Conservation (phyloP, 2,888 invertebrate genomes). For the Pilophorus perplexus region DNA sequence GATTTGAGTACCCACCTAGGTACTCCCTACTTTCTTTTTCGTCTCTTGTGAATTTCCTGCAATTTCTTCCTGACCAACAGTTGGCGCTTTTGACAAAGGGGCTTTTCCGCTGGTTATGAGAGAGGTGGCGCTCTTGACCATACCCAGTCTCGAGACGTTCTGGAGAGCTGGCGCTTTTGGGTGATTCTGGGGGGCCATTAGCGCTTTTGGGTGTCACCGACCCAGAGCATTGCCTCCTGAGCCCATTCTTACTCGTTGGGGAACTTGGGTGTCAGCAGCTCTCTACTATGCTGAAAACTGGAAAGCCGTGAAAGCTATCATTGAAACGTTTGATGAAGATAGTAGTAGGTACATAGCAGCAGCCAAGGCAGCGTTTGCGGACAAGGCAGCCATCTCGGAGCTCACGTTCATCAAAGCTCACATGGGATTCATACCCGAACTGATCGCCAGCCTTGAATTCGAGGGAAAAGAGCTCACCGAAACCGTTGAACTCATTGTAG, state of each 20-base stretch:
- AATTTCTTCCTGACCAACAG: too few relatives aligned
- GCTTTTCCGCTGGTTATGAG: too few relatives aligned
- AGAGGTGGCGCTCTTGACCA: too few relatives aligned
- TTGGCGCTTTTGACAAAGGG: too few relatives aligned
- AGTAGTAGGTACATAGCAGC: neutral
- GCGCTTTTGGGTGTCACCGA: too few relatives aligned
- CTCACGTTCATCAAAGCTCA: constrained; percentile 22
- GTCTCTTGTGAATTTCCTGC: too few relatives aligned
- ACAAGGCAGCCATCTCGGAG: neutral
- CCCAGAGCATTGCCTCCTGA: constrained; percentile 39
- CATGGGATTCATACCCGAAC: constrained; percentile 12
- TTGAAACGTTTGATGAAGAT: neutral
- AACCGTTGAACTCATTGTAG: too few relatives aligned
- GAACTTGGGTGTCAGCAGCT: constrained; percentile 37
- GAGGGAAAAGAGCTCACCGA: constrained; percentile 19
- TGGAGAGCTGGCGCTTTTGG: too few relatives aligned
- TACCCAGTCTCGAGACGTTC: too few relatives aligned
- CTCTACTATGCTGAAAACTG: neutral
- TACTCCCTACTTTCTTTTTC: too few relatives aligned
- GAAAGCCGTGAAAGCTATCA: neutral
- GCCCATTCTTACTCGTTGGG: constrained; percentile 38
- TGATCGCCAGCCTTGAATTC: constrained; percentile 8
- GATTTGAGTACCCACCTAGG: too few relatives aligned
- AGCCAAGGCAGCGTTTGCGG: neutral
- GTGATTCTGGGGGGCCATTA: too few relatives aligned